A percentile compares a stretch with the other conserved stretches of the same genome.
These are phyloP conservation scores for Chaetoderma sp. DNA, from an alignment of 2,888 invertebrate species.

Conservation along the genomic window DNA sequence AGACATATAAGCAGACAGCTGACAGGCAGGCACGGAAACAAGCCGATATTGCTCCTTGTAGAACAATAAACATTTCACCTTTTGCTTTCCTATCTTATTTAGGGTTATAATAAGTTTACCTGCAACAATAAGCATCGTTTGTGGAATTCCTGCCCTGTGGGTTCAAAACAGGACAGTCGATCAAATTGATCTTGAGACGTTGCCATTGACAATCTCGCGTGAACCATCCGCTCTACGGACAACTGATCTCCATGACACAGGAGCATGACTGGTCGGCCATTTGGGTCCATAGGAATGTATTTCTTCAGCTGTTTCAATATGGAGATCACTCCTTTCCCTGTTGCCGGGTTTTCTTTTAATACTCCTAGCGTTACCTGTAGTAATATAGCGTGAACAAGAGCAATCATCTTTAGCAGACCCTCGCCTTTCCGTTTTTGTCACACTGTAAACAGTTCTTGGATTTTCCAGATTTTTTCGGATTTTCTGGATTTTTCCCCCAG, in stretches of 20 bases:
- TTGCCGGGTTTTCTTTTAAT: slow-evolving; percentile 23
- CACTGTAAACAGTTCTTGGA: too few species aligned
- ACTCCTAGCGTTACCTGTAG: slow-evolving; percentile 26
- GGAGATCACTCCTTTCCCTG: slow-evolving; percentile 15
- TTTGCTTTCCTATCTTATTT: too few species aligned
- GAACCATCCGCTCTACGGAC: slow-evolving; percentile 22
- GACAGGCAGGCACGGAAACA: too few species aligned
- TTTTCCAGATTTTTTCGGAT: too few species aligned
- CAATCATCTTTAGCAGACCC: too few species aligned
- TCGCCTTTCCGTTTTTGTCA: too few species aligned
- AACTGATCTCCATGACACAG: slow-evolving; percentile 26
- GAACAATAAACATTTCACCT: too few species aligned
- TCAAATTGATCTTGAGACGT: not conserved
- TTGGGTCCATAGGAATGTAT: not conserved
- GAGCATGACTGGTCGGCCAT: slow-evolving; percentile 1
- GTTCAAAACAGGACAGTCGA: slow-evolving; percentile 21
- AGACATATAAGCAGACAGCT: too few species aligned
- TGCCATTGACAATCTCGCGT: slow-evolving; percentile 14
- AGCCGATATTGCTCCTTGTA: too few species aligned
- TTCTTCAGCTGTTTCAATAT: slow-evolving; percentile 16
- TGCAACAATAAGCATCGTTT: slow-evolving; percentile 23
- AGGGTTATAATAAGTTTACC: slow-evolving; percentile 16
- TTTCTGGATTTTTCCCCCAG: too few species aligned
- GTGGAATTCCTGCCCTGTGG: slow-evolving; percentile 30
- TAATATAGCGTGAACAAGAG: too few species aligned